phyloP scores from a whole-genome alignment of 2,888 invertebrate genomes.

The Brachyptera risi region DNA sequence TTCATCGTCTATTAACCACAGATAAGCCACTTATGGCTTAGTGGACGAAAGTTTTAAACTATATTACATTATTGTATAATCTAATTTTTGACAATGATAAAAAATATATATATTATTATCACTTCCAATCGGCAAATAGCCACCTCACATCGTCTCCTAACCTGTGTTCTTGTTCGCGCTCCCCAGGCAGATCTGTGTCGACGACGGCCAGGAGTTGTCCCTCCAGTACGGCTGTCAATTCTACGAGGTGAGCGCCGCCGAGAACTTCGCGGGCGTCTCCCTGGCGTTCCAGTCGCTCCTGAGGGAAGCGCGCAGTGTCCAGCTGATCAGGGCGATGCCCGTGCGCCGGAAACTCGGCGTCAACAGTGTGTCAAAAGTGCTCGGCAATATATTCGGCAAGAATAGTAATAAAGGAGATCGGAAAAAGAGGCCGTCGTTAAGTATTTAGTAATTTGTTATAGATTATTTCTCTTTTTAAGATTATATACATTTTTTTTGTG shows the following conservation, averaged over 20 bases:
- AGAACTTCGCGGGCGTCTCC: slow-evolving; percentile 75
- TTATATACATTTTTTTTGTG: no score
- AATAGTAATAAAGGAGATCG: slow-evolving; percentile 61
- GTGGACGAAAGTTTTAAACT: no score
- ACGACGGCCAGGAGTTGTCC: slow-evolving; percentile 75
- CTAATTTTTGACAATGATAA: no score
- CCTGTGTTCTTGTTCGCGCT: no score
- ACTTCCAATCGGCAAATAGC: no score
- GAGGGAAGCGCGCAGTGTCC: slow-evolving; percentile 72
- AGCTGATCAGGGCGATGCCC: slow-evolving; percentile 61
- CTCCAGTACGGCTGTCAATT: slow-evolving; percentile 75
- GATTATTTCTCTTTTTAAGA: no score
- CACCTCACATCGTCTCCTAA: no score
- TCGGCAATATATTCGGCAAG: slow-evolving; percentile 76
- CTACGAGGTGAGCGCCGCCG: slow-evolving; percentile 81
- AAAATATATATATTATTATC: no score
- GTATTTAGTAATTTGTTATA: no score
- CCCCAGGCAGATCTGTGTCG: slow-evolving; percentile 68
- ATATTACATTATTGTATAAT: no score
- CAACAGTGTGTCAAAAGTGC: slow-evolving; percentile 72
- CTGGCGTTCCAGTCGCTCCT: slow-evolving; percentile 73
- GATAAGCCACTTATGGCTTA: no score
- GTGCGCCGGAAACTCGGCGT: slow-evolving; percentile 67
- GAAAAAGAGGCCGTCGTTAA: slow-evolving; percentile 72
- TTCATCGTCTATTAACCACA: no score